Percentiles rank a stretch among this genome's conserved stretches.
phyloP scores from a whole-genome alignment of 2,888 invertebrate species.

The Sussaba pulchella region DNA sequence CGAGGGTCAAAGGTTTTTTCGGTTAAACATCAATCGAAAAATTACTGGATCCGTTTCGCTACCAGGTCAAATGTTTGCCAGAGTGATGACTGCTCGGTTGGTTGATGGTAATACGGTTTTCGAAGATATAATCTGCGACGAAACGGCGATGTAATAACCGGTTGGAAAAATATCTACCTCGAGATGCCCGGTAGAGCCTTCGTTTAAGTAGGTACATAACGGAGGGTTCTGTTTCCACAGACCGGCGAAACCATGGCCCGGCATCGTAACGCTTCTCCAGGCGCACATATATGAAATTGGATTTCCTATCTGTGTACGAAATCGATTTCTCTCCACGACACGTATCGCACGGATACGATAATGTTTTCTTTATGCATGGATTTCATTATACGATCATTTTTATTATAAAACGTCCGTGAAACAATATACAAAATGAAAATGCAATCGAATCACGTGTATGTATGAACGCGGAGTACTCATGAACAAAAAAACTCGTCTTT shows the following conservation, averaged over 20 bases:
- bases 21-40: conserved; percentile 57
- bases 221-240: conserved; percentile 38
- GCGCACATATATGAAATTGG: conserved; percentile 70
- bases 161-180: conserved; percentile 53
- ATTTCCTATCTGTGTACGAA: conserved; percentile 65
- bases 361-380: conserved; percentile 15
- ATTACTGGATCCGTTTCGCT: conserved; percentile 41
- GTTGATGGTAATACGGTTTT: conserved; percentile 29
- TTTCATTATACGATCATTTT: background rate
- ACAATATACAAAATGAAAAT: background rate
- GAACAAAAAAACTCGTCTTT: too few species aligned
- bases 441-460: too few species aligned
- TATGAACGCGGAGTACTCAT: too few species aligned
- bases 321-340: conserved; percentile 40
- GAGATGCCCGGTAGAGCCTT: background rate
- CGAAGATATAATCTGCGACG: background rate
- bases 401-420: background rate
- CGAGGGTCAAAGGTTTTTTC: conserved; percentile 21
- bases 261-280: conserved; percentile 67
- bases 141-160: conserved; percentile 17
- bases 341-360: conserved; percentile 27
- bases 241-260: conserved; percentile 27
- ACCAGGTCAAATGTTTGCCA: background rate
- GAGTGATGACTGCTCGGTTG: background rate
- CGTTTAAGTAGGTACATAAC: conserved; percentile 46